A percentile compares a stretch with the other conserved stretches of the same genome.
Evolutionary conservation across 2,888 invertebrate genomes (phyloP).

Genomic region (Tortricodes alternella): DNA sequence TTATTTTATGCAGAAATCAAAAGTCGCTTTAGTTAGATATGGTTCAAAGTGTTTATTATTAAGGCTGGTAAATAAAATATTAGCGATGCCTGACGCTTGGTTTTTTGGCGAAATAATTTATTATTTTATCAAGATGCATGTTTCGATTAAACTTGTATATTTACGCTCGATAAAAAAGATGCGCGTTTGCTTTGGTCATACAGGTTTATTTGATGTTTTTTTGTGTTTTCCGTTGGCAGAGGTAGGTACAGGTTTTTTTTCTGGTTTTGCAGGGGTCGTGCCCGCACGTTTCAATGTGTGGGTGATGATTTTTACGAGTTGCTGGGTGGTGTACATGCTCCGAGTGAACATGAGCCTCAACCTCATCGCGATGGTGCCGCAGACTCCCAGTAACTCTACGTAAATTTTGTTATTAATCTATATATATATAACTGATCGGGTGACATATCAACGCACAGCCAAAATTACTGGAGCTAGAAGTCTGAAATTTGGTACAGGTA

Average conservation of each 20-base stretch:
- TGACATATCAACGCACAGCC: too few relatives aligned
- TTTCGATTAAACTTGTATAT: not conserved
- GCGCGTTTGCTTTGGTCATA: conserved; percentile 1
- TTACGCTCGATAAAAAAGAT: not conserved
- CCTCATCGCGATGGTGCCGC: conserved; percentile 87
- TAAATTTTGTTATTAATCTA: conserved; percentile 41
- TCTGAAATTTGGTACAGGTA: too few relatives aligned
- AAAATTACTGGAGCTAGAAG: too few relatives aligned
- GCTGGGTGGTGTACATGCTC: conserved; percentile 88
- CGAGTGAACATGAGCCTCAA: conserved; percentile 90
- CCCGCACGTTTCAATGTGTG: conserved; percentile 72
- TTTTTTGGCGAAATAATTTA: not conserved
- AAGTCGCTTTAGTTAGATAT: too few relatives aligned
- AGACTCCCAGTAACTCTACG: conserved; percentile 55
- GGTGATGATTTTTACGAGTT: conserved; percentile 88
- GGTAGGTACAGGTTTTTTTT: conserved; percentile 8
- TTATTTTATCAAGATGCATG: not conserved
- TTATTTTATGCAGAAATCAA: too few relatives aligned
- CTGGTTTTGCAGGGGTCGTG: conserved; percentile 67
- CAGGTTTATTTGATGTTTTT: conserved; percentile 47
- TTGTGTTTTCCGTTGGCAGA: not conserved
- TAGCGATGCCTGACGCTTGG: not conserved
- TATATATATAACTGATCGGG: conserved; percentile 34
- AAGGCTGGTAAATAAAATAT: too few relatives aligned
- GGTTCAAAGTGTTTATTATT: too few relatives aligned